Evolutionary conservation across 2,113 vertebrate species (phyloP).

Genomic region (Ammodytes marinus): DNA sequence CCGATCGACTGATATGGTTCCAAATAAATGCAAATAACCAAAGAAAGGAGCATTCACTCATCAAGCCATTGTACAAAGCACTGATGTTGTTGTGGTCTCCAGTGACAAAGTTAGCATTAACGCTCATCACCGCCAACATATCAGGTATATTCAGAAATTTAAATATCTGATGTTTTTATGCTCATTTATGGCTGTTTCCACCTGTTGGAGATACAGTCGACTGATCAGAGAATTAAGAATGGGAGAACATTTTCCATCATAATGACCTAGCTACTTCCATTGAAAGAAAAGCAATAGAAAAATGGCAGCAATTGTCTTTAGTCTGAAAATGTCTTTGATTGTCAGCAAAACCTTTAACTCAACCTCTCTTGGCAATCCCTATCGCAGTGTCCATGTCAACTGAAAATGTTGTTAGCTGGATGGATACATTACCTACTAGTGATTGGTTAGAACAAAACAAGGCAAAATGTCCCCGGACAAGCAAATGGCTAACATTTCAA

Average conservation of each 20-base stretch:
- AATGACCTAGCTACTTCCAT: neutral
- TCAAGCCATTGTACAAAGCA: neutral
- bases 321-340: neutral
- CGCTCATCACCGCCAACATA: neutral
- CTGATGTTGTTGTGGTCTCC: neutral
- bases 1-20: constrained; percentile 2
- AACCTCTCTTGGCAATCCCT: neutral
- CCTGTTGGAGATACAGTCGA: neutral
- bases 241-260: neutral
- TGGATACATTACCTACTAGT: neutral
- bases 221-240: neutral
- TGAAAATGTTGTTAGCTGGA: neutral
- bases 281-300: neutral
- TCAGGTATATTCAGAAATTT: neutral
- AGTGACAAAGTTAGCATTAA: neutral
- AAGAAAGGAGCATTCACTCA: neutral
- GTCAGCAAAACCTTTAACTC: neutral
- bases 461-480: too few relatives aligned
- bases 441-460: neutral
- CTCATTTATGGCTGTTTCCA: neutral
- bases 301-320: neutral
- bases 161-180: too few relatives aligned
- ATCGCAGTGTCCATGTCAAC: neutral
- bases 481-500: neutral
- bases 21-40: neutral